Percentiles rank a stretch among this genome's conserved stretches.
Conservation (phyloP, 1,140 invertebrate species). For the Cryptotermes secundus region DNA sequence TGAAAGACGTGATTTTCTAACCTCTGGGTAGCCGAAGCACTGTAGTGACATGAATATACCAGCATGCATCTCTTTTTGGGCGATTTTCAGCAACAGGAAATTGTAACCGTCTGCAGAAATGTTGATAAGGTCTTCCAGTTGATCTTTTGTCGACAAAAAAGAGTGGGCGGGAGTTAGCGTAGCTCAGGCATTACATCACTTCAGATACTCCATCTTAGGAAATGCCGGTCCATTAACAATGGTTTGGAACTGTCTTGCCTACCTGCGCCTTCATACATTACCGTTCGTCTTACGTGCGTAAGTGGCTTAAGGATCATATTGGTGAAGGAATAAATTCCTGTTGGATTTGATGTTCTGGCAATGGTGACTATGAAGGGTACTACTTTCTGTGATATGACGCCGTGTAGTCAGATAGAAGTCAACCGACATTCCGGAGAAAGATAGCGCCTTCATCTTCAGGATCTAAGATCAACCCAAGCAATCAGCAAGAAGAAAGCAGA, state of each 20-base stretch:
- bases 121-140: background rate
- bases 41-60: background rate
- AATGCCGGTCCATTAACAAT: slow-evolving; percentile 7
- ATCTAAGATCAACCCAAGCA: too few species aligned
- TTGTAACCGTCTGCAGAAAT: background rate
- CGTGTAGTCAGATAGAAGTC: too few species aligned
- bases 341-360: too few species aligned
- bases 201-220: background rate
- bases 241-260: background rate
- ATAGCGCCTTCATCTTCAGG: too few species aligned
- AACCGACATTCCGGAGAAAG: too few species aligned
- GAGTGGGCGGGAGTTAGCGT: background rate
- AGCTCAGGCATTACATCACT: background rate
- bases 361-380: too few species aligned
- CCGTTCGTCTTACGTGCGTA: background rate
- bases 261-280: background rate
- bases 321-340: too few species aligned
- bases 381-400: too few species aligned
- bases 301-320: background rate
- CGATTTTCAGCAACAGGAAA: background rate
- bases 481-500: too few species aligned
- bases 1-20: too few species aligned
- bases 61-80: background rate
- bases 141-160: background rate
- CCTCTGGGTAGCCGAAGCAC: background rate